A percentile compares a stretch with the other conserved stretches of the same genome.
These are phyloP conservation scores for Acrocyrtus sp. DNA, from an alignment of 2,888 invertebrate species.

Conservation along the genomic window DNA sequence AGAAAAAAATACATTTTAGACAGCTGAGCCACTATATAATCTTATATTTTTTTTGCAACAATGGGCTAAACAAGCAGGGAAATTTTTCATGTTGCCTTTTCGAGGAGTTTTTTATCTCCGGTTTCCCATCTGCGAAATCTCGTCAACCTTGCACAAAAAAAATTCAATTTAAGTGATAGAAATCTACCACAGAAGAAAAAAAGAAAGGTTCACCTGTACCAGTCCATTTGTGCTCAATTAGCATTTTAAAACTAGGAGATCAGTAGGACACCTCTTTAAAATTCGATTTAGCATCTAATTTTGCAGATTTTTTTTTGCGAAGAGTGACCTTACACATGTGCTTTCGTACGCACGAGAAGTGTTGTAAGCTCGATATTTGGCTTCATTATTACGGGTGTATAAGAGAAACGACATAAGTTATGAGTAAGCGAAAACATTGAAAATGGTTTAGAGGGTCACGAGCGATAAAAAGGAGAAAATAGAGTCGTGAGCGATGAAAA, in stretches of 20 bases:
- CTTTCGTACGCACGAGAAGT: no score
- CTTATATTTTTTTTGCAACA: no score
- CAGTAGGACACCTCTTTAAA: conserved; percentile 12
- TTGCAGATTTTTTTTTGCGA: background rate
- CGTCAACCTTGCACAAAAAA: conserved; percentile 2
- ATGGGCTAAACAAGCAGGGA: no score
- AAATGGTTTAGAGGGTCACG: conserved; percentile 27
- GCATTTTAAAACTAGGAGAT: conserved; percentile 4
- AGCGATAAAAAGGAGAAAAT: conserved; percentile 4
- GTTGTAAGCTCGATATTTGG: no score
- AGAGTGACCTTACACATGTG: background rate
- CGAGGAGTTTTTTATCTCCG: background rate
- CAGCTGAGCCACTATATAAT: no score
- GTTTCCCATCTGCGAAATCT: background rate
- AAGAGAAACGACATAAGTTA: background rate
- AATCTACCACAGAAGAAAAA: conserved; percentile 1
- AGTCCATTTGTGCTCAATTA: background rate
- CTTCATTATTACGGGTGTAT: background rate
- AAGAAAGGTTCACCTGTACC: background rate
- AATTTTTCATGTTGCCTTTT: background rate
- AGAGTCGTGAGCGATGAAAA: conserved; percentile 30
- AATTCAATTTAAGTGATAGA: conserved; percentile 32
- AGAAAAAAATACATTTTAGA: no score
- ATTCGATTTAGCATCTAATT: background rate
- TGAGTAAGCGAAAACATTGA: background rate